Percentiles rank a stretch among this genome's conserved stretches.
Evolutionary conservation across 2,797 vertebrate genomes (phyloP).

Genomic region (Naso thynnoides): DNA sequence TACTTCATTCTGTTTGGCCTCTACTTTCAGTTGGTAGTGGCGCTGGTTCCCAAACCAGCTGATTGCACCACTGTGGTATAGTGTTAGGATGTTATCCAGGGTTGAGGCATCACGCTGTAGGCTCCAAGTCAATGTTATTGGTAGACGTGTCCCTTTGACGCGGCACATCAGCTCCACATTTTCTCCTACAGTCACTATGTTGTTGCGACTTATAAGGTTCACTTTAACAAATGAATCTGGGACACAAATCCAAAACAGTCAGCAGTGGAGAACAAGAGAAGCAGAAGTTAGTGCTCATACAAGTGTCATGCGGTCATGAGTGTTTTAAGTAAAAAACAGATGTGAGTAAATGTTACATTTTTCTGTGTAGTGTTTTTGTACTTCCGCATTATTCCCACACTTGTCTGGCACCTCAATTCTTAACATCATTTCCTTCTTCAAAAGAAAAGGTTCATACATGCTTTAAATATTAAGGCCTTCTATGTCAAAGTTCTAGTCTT

Average conservation of each 20-base stretch:
- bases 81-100: constrained; percentile 68
- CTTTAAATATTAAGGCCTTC: background rate
- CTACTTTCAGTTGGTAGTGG: constrained; percentile 76
- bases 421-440: background rate
- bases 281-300: constrained; percentile 5
- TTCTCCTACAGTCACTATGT: constrained; percentile 38
- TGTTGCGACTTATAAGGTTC: constrained; percentile 62
- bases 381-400: background rate
- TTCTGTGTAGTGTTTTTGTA: background rate
- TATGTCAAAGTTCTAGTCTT: background rate
- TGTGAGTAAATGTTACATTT: background rate
- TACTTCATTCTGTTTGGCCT: background rate
- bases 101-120: constrained; percentile 29
- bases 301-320: background rate
- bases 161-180: constrained; percentile 71
- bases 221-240: constrained; percentile 70
- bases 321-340: constrained; percentile 1
- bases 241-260: constrained; percentile 1
- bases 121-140: constrained; percentile 79
- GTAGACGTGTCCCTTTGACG: constrained; percentile 56
- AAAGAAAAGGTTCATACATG: background rate
- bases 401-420: background rate
- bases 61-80: constrained; percentile 69
- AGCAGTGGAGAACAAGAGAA: background rate
- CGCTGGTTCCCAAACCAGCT: constrained; percentile 71